Percentiles rank a stretch among this genome's conserved stretches.
Evolutionary conservation across 2,797 vertebrate genomes (phyloP).

Genomic region (Pangasius macronema): DNA sequence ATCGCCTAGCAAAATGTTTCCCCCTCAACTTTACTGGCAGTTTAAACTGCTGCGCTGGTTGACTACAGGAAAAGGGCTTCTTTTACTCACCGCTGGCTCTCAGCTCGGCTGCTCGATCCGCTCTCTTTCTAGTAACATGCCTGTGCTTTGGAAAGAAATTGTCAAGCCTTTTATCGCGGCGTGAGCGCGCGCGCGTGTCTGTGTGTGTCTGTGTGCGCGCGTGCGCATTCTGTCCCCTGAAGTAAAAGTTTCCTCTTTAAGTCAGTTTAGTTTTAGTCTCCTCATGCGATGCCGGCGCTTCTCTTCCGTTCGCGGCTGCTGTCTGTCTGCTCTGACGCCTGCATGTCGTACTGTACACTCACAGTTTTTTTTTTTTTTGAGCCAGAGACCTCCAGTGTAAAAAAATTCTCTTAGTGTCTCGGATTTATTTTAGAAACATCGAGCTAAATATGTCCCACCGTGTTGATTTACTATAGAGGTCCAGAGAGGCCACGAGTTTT

Average conservation of each 20-base stretch:
- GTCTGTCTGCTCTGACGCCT: not conserved
- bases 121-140: not conserved
- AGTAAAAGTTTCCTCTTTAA: slow-evolving; percentile 11
- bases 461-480: not conserved
- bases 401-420: not conserved
- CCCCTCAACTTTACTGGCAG: not conserved
- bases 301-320: too few relatives aligned
- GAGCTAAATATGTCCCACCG: not conserved
- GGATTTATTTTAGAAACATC: not conserved
- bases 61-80: accelerated
- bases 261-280: not conserved
- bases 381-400: not conserved
- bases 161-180: slow-evolving; percentile 33
- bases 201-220: not conserved
- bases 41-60: not conserved
- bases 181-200: not conserved
- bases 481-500: not conserved
- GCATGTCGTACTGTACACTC: not conserved
- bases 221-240: not conserved
- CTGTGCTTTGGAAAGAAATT: slow-evolving; percentile 29
- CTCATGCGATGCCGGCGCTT: not conserved
- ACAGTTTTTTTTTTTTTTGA: not conserved
- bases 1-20: not conserved
- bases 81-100: not conserved
- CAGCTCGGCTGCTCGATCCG: not conserved